These are phyloP conservation scores for Entomobrya multifasciata DNA, from an alignment of 2,888 invertebrate species.

Conservation along the genomic window DNA sequence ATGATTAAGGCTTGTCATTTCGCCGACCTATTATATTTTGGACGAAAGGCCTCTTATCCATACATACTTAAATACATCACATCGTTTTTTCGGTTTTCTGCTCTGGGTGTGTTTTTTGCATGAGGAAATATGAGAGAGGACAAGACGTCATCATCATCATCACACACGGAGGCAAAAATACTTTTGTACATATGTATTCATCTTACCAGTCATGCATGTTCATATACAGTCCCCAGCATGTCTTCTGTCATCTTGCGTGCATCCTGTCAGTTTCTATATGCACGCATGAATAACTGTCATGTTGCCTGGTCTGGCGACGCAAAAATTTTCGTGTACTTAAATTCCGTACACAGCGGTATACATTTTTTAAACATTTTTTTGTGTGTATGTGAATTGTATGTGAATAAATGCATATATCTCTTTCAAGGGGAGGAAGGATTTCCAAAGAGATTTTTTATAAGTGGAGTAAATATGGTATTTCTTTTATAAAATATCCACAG, in stretches of 20 bases:
- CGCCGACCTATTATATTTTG: constrained; percentile 39
- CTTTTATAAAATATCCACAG: too few relatives aligned
- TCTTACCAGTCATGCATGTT: constrained; percentile 54
- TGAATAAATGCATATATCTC: constrained; percentile 13
- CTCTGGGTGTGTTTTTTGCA: neutral
- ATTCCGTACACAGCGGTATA: neutral
- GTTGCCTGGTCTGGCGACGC: constrained; percentile 62
- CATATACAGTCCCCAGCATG: constrained; percentile 52
- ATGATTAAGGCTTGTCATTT: constrained; percentile 57
- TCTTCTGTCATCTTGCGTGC: constrained; percentile 72
- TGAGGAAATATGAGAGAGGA: neutral
- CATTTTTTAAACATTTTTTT: too few relatives aligned
- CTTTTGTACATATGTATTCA: too few relatives aligned
- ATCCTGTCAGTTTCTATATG: constrained; percentile 68
- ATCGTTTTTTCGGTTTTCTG: too few relatives aligned
- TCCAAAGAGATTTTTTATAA: constrained; percentile 34
- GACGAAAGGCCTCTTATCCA: constrained; percentile 25
- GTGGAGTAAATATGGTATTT: too few relatives aligned
- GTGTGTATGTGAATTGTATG: neutral
- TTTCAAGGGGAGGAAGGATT: constrained; percentile 6
- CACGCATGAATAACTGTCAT: constrained; percentile 68
- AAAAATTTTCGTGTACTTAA: constrained; percentile 16
- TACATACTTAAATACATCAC: too few relatives aligned
- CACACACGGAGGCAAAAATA: neutral
- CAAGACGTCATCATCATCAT: constrained; percentile 13